A percentile compares a stretch with the other conserved stretches of the same genome.
Evolutionary conservation across 2,888 invertebrate species (phyloP).

Genomic region (Cremastobaeus sp.): DNA sequence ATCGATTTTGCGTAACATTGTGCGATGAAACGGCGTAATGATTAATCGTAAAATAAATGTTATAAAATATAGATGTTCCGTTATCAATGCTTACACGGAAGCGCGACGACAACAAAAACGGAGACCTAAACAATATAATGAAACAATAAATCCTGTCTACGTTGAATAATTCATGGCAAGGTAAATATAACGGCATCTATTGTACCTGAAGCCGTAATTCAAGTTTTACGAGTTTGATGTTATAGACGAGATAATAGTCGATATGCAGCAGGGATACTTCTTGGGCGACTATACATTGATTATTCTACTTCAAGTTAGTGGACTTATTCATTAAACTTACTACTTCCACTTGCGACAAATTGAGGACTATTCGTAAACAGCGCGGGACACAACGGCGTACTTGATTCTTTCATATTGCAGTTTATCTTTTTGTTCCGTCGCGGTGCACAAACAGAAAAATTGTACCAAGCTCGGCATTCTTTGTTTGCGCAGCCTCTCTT

Average conservation of each 20-base stretch:
- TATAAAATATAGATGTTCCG: constrained; percentile 28
- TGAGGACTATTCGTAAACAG: neutral
- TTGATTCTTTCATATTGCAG: no score
- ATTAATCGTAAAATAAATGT: constrained; percentile 11
- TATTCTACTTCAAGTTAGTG: constrained; percentile 52
- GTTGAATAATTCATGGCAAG: constrained; percentile 56
- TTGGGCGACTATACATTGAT: constrained; percentile 49
- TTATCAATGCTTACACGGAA: constrained; percentile 30
- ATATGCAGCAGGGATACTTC: constrained; percentile 27
- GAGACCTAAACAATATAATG: constrained; percentile 47
- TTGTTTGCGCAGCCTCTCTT: no score
- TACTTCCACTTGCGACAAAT: constrained; percentile 17
- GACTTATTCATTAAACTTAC: constrained; percentile 26
- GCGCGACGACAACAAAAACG: constrained; percentile 36
- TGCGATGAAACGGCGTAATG: neutral
- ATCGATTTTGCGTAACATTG: constrained; percentile 13
- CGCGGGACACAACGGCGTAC: neutral
- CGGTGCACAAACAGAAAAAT: no score
- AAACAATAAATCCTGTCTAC: constrained; percentile 48
- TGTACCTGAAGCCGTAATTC: constrained; percentile 46
- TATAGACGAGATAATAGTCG: constrained; percentile 47
- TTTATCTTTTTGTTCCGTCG: no score
- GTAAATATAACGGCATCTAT: constrained; percentile 48
- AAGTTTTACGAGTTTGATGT: constrained; percentile 49
- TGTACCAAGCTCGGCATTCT: no score